Evolutionary conservation across 2,797 vertebrate genomes (phyloP).

Genomic region (Cryptoblepharus egeriae): DNA sequence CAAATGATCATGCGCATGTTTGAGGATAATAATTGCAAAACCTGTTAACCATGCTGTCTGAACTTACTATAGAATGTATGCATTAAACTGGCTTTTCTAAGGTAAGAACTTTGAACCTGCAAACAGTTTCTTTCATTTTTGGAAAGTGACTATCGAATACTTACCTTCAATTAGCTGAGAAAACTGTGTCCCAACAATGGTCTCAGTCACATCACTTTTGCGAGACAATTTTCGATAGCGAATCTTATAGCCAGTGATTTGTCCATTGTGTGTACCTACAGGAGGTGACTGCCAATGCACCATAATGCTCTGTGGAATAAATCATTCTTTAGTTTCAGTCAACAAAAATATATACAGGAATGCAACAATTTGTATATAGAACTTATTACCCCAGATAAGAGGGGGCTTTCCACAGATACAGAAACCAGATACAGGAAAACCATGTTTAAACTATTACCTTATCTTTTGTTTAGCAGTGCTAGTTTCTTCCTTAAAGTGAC

Average conservation of each 20-base stretch:
- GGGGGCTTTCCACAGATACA: too few species aligned
- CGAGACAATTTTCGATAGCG: constrained; percentile 92
- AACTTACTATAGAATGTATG: background rate
- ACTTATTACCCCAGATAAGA: too few species aligned
- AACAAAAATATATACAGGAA: background rate
- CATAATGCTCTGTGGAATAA: constrained; percentile 85
- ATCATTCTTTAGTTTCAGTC: background rate
- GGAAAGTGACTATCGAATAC: background rate
- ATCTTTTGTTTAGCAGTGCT: too few species aligned
- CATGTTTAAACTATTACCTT: too few species aligned
- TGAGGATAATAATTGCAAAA: too few species aligned
- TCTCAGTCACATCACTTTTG: constrained; percentile 91
- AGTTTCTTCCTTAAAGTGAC: too few species aligned
- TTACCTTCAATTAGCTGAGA: constrained; percentile 91
- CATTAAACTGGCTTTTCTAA: background rate
- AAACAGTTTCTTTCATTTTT: background rate
- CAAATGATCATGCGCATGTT: too few species aligned
- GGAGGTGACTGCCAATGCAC: constrained; percentile 95
- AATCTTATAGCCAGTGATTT: constrained; percentile 93
- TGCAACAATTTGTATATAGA: background rate
- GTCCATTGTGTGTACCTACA: constrained; percentile 87
- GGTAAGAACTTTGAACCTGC: background rate
- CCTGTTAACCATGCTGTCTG: background rate
- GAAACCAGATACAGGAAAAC: too few species aligned
- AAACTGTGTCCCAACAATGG: constrained; percentile 86